Percentiles rank a stretch among this genome's conserved stretches.
These are phyloP conservation scores for Nemopilema nomurai DNA, from an alignment of 30 jellyfish, hydroid and myxozoan genomes.

Conservation along the genomic window DNA sequence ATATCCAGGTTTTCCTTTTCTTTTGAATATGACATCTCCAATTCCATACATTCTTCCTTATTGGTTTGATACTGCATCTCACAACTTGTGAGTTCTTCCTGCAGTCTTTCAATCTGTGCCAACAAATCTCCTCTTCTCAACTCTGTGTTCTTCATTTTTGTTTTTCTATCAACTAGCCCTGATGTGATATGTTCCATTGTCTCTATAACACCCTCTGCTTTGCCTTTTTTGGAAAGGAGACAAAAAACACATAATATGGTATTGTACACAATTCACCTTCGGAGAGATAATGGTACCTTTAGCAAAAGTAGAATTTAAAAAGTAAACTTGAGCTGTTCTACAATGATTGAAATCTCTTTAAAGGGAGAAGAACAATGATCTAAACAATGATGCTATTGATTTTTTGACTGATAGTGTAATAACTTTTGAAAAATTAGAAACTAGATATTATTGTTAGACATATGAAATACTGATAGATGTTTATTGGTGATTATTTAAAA, in stretches of 20 bases:
- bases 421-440: no score
- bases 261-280: no score
- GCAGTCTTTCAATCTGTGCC: constrained; percentile 3
- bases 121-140: constrained; percentile 29
- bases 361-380: no score
- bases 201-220: constrained; percentile 50
- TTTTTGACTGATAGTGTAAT: no score
- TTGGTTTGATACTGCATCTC: constrained; percentile 4
- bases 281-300: no score
- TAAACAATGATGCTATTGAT: no score
- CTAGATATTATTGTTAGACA: no score
- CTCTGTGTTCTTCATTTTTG: constrained; percentile 32
- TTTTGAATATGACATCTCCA: constrained; percentile 37
- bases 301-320: no score
- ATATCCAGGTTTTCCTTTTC: constrained; percentile 50
- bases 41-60: constrained; percentile 14
- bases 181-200: constrained; percentile 53
- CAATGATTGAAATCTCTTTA: no score
- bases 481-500: no score
- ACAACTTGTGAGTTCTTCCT: constrained; percentile 27
- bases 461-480: no score
- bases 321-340: no score
- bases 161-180: constrained; percentile 5
- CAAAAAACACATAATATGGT: neutral
- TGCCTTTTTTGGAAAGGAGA: constrained; percentile 7